Conservation (phyloP, 1,140 invertebrate genomes). For the Drosophila pachea region DNA sequence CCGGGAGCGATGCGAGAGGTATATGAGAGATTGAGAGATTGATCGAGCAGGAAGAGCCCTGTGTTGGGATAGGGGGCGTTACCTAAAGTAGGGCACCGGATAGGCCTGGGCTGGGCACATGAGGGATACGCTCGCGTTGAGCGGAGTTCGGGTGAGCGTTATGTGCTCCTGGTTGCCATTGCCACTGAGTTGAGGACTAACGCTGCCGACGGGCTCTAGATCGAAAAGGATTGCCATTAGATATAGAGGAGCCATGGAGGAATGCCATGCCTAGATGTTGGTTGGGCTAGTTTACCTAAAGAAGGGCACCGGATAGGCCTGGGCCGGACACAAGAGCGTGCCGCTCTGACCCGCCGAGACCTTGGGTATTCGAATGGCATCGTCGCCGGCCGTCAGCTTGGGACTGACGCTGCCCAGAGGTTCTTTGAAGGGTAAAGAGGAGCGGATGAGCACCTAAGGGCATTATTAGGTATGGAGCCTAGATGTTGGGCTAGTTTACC, state of each 20-base stretch:
- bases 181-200: conserved; percentile 81
- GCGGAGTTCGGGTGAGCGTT: conserved; percentile 60
- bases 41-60: conserved; percentile 9
- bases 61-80: conserved; percentile 60
- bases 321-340: conserved; percentile 81
- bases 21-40: too few species aligned
- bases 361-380: conserved; percentile 79
- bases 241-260: neutral
- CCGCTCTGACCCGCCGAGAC: conserved; percentile 60
- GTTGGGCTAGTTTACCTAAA: conserved; percentile 80
- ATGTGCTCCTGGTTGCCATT: conserved; percentile 69
- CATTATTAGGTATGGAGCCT: neutral
- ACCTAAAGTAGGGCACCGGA: conserved; percentile 85
- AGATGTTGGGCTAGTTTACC: conserved; percentile 80
- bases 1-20: neutral
- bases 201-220: conserved; percentile 82
- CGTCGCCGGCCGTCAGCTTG: conserved; percentile 83
- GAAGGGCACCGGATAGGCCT: conserved; percentile 82
- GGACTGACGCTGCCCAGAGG: conserved; percentile 86
- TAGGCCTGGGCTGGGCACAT: conserved; percentile 84
- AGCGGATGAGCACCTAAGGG: neutral
- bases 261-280: conserved; percentile 51
- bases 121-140: conserved; percentile 80
- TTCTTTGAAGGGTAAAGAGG: conserved; percentile 80
- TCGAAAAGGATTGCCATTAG: neutral